Conservation (phyloP, 2,113 vertebrate genomes). For the Tangachromis dhanisi region DNA sequence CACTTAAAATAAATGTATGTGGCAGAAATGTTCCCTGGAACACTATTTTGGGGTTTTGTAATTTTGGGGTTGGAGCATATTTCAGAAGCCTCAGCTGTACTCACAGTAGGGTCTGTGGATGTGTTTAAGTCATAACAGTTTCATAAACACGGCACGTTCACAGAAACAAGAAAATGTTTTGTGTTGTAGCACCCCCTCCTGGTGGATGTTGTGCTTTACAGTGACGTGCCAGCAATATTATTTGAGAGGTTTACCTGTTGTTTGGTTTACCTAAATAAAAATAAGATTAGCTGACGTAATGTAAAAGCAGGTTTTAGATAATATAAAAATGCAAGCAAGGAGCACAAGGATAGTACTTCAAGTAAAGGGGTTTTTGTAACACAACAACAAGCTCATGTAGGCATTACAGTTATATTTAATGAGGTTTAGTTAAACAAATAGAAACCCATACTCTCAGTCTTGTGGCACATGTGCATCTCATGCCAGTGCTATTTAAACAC, state of each 20-base stretch:
- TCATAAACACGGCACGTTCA: fast-evolving
- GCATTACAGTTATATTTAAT: background rate
- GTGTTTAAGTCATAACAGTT: background rate
- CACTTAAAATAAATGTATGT: background rate
- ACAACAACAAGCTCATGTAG: background rate
- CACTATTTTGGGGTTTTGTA: background rate
- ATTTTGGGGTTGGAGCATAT: background rate
- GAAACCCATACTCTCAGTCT: background rate
- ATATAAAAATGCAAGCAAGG: background rate
- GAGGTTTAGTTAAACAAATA: background rate
- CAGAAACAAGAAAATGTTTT: background rate
- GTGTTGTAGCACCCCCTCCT: conserved; percentile 30
- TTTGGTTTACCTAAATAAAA: fast-evolving
- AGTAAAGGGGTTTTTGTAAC: background rate
- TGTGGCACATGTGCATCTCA: background rate
- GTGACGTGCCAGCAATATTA: background rate
- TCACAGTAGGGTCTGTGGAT: background rate
- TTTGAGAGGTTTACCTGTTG: background rate
- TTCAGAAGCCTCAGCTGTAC: background rate
- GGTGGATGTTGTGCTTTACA: background rate
- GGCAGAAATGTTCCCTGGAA: conserved; percentile 20
- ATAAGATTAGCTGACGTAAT: background rate
- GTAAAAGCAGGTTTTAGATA: background rate
- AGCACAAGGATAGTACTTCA: background rate
- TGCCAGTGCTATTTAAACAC: background rate